Base-by-base conservation (phyloP, 1,140 invertebrate species). In the Drosophila saltans region DNA sequence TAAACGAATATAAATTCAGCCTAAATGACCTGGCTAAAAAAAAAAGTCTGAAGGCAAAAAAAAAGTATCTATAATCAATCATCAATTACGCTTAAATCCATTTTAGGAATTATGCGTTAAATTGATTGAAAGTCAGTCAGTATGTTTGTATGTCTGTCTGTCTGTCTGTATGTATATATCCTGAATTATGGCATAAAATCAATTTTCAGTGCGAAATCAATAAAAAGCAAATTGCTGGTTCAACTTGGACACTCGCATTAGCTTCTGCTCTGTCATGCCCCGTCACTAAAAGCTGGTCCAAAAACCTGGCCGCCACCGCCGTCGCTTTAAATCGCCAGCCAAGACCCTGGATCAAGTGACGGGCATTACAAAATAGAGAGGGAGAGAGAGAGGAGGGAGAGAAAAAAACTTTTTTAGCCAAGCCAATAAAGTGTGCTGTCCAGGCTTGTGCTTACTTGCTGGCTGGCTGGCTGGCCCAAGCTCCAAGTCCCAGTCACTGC, bases 21-120 rank as follows among this genome's bases (percentile, higher is more conserved):
- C 64, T 69, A 78, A 83, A 80, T 68, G 80, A 59, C 66, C 55
- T 26, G 45, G 52, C 78, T 66, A 16, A 16, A 16, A 16, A 16
- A 16, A 78, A 85, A 79, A 77, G 33, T 36, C 8, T 21, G 7
- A 30, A n/a, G 45, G 16, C 16, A 16, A 16, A 16, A 16, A 16
- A 16, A 21, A 9, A 11, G 11, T 40, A 40, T 11, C 63, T 67
- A 78, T 83, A 89, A 91, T 91, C 90, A 91, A 91, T 91, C 90
- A 91, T 89, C 86, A 90, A 91, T 91, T 91, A 91, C 83, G 81
- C 74, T 91, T 89, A 90, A 91, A 79, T 86, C 90, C 90, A 89
- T 91, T 91, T 36, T 90, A 91, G 86, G 83, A 91, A 91, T 91
- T 91, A 91, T 91, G 86, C 81, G 90, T 82, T 91, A 91, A 91